Conservation (phyloP, 2,113 vertebrate genomes). For the Myotis davidii region DNA sequence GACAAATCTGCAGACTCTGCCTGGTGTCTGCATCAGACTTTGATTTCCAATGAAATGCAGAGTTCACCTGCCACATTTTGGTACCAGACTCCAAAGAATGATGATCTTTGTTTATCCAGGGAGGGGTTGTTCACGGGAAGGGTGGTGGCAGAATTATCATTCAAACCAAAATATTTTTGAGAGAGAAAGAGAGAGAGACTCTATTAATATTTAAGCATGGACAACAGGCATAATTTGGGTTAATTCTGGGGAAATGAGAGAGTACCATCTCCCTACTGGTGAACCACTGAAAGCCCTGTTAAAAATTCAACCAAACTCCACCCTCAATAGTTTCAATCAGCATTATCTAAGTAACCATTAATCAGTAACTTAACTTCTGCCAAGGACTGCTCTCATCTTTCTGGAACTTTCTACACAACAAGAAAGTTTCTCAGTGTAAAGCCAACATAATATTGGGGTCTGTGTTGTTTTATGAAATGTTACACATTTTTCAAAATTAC, state of each 20-base stretch:
- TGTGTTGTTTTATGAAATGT: background rate
- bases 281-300: background rate
- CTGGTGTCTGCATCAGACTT: background rate
- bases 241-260: background rate
- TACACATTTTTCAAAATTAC: background rate
- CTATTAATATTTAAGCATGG: background rate
- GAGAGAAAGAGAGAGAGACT: background rate
- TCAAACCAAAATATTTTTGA: background rate
- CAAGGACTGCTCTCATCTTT: background rate
- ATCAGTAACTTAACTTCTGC: background rate
- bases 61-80: background rate
- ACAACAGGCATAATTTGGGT: background rate
- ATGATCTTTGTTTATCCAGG: background rate
- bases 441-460: background rate
- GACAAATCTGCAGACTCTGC: background rate
- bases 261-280: background rate
- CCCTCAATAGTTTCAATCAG: background rate
- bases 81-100: background rate
- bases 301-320: background rate
- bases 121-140: background rate
- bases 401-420: background rate
- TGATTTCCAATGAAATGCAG: slow-evolving; percentile 37
- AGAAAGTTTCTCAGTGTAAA: background rate
- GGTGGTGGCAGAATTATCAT: background rate
- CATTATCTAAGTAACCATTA: background rate